phyloP scores from a whole-genome alignment of 2,888 invertebrate genomes.

The Drosophila yooni region DNA sequence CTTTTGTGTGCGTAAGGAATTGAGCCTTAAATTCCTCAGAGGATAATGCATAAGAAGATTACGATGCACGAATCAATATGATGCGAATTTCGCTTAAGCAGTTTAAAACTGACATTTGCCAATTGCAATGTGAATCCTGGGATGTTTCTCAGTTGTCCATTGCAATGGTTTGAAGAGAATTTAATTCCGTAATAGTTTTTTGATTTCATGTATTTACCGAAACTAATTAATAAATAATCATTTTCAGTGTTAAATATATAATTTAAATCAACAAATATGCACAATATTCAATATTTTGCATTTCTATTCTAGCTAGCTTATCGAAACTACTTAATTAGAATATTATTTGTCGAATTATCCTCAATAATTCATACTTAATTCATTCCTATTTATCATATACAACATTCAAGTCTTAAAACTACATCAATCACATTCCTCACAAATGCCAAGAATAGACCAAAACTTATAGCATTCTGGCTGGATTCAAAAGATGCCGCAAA shows the following conservation, averaged over 20 bases:
- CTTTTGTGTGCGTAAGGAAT: conserved; percentile 2
- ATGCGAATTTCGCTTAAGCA: conserved; percentile 13
- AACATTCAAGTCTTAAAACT: background rate
- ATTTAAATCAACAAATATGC: background rate
- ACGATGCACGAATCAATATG: conserved; percentile 12
- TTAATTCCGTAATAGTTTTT: conserved; percentile 10
- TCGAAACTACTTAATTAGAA: background rate
- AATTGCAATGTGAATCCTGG: conserved; percentile 22
- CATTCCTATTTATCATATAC: background rate
- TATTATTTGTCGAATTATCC: background rate
- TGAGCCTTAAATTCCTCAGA: conserved; percentile 36
- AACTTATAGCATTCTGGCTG: background rate
- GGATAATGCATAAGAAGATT: conserved; percentile 43
- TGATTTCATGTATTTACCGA: background rate
- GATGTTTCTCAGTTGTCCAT: conserved; percentile 4
- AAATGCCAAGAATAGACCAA: background rate
- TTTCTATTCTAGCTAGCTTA: background rate
- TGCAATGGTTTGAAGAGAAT: conserved; percentile 2
- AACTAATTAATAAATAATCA: background rate
- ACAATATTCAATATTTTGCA: background rate
- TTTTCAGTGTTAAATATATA: background rate
- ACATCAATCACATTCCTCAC: background rate
- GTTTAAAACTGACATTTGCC: conserved; percentile 21
- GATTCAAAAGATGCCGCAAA: conserved; percentile 6
- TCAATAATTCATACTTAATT: background rate